Conservation (phyloP, 1,140 invertebrate species). For the Epicauta chinensis region DNA sequence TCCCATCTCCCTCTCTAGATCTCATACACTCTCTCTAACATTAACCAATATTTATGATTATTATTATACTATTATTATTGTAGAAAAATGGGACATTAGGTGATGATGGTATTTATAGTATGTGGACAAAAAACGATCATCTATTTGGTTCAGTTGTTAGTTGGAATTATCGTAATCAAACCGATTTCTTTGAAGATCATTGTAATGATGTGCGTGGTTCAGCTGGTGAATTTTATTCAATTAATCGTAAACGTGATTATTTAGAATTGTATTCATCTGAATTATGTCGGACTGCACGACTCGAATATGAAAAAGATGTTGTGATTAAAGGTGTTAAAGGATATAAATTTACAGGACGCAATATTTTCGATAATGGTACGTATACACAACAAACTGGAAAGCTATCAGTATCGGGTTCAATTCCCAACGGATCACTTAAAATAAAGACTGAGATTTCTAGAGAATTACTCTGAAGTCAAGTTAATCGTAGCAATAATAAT, state of each 20-base stretch:
- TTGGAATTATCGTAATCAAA: slow-evolving; percentile 51
- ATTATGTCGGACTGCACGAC: slow-evolving; percentile 56
- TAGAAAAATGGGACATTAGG: slow-evolving; percentile 67
- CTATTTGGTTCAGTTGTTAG: slow-evolving; percentile 48
- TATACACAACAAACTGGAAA: neutral
- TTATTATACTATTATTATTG: no score
- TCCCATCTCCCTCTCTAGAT: no score
- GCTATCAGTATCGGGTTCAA: no score
- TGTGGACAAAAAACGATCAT: slow-evolving; percentile 56
- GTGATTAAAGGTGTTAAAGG: slow-evolving; percentile 48
- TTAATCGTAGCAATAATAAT: no score
- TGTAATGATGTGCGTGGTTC: slow-evolving; percentile 49
- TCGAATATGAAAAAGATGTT: slow-evolving; percentile 52
- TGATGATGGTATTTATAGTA: slow-evolving; percentile 66
- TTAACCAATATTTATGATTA: no score
- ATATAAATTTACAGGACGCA: slow-evolving; percentile 51
- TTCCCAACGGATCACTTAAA: no score
- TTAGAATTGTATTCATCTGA: slow-evolving; percentile 61
- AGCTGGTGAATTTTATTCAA: slow-evolving; percentile 56
- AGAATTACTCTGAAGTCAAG: no score
- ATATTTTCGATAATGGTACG: slow-evolving; percentile 58
- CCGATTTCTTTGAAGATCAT: slow-evolving; percentile 44
- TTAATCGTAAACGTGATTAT: slow-evolving; percentile 44
- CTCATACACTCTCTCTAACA: no score
- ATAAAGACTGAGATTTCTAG: no score